phyloP scores from a whole-genome alignment of 2,888 invertebrate species.

The Synergus japonicus region DNA sequence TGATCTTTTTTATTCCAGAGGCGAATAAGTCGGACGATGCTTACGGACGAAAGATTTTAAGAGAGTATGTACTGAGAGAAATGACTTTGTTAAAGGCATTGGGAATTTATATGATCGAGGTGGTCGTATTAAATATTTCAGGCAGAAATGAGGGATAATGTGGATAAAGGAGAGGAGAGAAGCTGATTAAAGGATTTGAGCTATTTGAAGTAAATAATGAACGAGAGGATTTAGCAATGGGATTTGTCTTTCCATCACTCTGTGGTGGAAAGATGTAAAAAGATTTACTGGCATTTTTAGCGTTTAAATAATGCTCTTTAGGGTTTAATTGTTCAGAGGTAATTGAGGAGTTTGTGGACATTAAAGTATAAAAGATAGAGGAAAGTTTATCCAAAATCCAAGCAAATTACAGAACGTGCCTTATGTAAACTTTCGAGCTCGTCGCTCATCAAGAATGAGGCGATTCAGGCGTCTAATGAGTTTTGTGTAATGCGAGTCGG shows the following conservation, averaged over 20 bases:
- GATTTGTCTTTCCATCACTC: too few relatives aligned
- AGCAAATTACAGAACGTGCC: constrained; percentile 36
- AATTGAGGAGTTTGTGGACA: background rate
- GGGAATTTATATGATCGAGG: background rate
- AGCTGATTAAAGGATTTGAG: too few relatives aligned
- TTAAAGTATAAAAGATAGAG: constrained; percentile 23
- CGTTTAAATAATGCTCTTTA: too few relatives aligned
- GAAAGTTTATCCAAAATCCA: constrained; percentile 36
- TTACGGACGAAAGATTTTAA: constrained; percentile 16
- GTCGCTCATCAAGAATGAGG: constrained; percentile 42
- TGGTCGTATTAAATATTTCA: background rate
- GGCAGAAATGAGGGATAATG: background rate
- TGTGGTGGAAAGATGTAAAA: too few relatives aligned
- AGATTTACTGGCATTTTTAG: too few relatives aligned
- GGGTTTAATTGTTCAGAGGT: too few relatives aligned
- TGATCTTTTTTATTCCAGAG: background rate
- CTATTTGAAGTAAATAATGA: too few relatives aligned
- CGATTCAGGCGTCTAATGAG: constrained; percentile 40
- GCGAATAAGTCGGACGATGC: constrained; percentile 33
- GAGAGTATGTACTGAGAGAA: background rate
- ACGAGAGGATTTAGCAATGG: too few relatives aligned
- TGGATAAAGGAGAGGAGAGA: background rate
- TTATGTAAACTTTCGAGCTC: constrained; percentile 39
- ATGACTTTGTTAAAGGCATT: background rate
- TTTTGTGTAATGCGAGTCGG: constrained; percentile 39